phyloP scores from a whole-genome alignment of 2,888 invertebrate genomes.

The Watsonalla binaria region DNA sequence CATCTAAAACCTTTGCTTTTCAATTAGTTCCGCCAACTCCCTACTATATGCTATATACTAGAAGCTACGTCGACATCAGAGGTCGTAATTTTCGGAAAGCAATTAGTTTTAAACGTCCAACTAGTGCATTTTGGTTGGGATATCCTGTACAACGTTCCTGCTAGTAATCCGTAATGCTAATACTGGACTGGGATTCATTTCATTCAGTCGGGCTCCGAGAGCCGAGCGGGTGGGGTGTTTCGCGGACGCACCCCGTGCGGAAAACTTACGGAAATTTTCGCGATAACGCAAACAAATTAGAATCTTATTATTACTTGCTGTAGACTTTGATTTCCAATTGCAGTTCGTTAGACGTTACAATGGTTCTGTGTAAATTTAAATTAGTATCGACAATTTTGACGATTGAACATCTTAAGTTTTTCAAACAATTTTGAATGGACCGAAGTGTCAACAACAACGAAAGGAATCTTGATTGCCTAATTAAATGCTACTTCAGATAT shows the following conservation, averaged over 20 bases:
- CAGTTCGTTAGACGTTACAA: background rate
- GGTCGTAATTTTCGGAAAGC: constrained; percentile 16
- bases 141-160: constrained; percentile 1
- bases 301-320: background rate
- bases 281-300: background rate
- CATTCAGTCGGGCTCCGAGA: background rate
- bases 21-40: background rate
- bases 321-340: background rate
- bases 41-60: background rate
- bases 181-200: background rate
- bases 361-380: background rate
- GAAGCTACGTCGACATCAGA: background rate
- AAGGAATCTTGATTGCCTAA: constrained; percentile 24
- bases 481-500: constrained; percentile 45
- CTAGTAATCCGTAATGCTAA: background rate
- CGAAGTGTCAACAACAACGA: constrained; percentile 4
- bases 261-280: constrained; percentile 1
- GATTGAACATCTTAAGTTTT: background rate
- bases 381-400: background rate
- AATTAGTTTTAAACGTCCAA: constrained; percentile 17
- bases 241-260: background rate
- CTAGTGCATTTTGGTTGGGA: constrained; percentile 5
- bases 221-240: background rate
- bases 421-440: background rate
- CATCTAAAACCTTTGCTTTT: background rate